These are phyloP conservation scores for Reinhardtius hippoglossoides DNA, from an alignment of 2,113 vertebrate species.

Conservation along the genomic window DNA sequence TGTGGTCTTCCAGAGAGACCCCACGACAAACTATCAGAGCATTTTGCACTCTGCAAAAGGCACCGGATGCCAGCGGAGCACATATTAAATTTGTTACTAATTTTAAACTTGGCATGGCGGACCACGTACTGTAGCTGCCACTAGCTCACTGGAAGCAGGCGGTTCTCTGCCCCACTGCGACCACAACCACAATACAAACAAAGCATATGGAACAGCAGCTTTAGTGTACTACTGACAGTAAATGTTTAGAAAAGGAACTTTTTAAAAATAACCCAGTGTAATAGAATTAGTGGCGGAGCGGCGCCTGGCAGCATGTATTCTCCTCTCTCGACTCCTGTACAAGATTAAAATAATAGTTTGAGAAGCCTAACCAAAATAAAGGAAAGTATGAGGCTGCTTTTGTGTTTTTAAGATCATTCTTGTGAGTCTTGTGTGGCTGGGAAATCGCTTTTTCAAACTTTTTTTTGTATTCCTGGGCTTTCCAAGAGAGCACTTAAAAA, in stretches of 20 bases:
- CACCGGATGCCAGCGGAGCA: conserved; percentile 85
- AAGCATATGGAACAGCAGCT: conserved; percentile 86
- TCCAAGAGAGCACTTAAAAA: conserved; percentile 5
- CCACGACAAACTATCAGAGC: conserved; percentile 86
- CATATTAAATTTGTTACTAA: conserved; percentile 95
- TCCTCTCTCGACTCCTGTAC: conserved; percentile 36
- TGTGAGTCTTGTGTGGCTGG: background rate
- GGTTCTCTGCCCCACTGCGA: conserved; percentile 75
- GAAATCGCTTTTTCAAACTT: conserved; percentile 3
- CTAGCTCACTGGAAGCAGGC: conserved; percentile 80
- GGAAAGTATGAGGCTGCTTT: conserved; percentile 21
- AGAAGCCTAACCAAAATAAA: conserved; percentile 53
- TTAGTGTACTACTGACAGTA: conserved; percentile 80
- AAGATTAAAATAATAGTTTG: conserved; percentile 62
- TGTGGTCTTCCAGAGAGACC: conserved; percentile 87
- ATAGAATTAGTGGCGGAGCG: conserved; percentile 79
- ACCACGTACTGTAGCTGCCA: conserved; percentile 82
- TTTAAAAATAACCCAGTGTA: conserved; percentile 81
- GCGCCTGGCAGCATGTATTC: conserved; percentile 67
- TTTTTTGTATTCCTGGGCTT: background rate
- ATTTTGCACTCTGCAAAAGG: conserved; percentile 86
- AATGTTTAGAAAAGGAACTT: conserved; percentile 83
- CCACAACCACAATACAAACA: conserved; percentile 90
- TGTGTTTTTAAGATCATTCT: conserved; percentile 41
- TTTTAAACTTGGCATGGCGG: conserved; percentile 88